A percentile compares a stretch with the other conserved stretches of the same genome.
These are phyloP conservation scores for Hemaris fuciformis DNA, from an alignment of 2,888 invertebrate species.

Conservation along the genomic window DNA sequence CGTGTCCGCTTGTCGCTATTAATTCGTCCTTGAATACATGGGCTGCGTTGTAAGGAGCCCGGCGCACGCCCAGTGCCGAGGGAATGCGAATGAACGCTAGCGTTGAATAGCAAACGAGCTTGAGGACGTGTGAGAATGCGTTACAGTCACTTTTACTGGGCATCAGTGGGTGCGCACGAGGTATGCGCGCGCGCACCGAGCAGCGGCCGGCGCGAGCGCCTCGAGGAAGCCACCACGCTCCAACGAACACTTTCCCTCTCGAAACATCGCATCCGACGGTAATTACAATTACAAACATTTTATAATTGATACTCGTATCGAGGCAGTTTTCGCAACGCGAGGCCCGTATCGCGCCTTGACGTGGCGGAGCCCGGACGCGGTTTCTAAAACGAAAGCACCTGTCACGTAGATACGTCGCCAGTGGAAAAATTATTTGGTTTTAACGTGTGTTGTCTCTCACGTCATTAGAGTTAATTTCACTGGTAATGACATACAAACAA, in stretches of 20 bases:
- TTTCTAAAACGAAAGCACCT: slow-evolving; percentile 63
- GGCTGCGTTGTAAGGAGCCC: slow-evolving; percentile 40
- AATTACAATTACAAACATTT: slow-evolving; percentile 51
- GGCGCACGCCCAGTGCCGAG: slow-evolving; percentile 30
- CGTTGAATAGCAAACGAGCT: slow-evolving; percentile 35
- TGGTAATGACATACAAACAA: slow-evolving; percentile 19
- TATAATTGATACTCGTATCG: slow-evolving; percentile 42
- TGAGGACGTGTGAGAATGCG: slow-evolving; percentile 43
- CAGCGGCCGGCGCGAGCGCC: slow-evolving; percentile 26
- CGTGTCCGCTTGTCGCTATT: slow-evolving; percentile 67
- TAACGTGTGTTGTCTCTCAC: slow-evolving; percentile 26
- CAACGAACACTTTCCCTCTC: slow-evolving; percentile 74
- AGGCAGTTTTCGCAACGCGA: slow-evolving; percentile 44
- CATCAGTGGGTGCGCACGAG: slow-evolving; percentile 37
- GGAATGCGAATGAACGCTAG: slow-evolving; percentile 38
- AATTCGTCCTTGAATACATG: slow-evolving; percentile 71
- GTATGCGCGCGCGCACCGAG: slow-evolving; percentile 23
- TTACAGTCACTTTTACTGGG: slow-evolving; percentile 55
- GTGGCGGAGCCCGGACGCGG: slow-evolving; percentile 41
- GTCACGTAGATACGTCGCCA: slow-evolving; percentile 35
- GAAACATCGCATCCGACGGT: slow-evolving; percentile 53
- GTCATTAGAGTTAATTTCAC: slow-evolving; percentile 22
- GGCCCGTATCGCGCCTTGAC: slow-evolving; percentile 37
- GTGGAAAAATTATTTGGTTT: slow-evolving; percentile 35
- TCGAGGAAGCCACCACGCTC: slow-evolving; percentile 61